Base-by-base conservation (phyloP, 1,140 invertebrate genomes). In the Argopecten irradians region DNA sequence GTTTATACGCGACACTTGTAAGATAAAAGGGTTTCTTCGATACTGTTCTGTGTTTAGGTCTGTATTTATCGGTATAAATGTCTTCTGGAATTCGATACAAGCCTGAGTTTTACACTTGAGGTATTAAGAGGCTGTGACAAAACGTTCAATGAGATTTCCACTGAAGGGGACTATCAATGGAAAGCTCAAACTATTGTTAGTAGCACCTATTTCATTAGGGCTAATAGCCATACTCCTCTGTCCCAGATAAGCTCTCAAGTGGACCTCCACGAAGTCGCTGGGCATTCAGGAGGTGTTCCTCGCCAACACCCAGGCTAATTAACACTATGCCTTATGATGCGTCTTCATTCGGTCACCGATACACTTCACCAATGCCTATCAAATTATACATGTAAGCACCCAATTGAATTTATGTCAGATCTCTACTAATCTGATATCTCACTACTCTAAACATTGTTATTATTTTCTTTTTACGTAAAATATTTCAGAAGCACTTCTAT, bases 111-210 rank as follows among this genome's bases (percentile, higher is more conserved):
- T 28, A 71, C 55, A 71, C 55, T 71, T 71, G 55, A 71, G 55
- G n/a, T 71, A 71, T 71, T 71, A 71, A 71, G 55, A 71, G 55
- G 55, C 55, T 71, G 55, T 71, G 55, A 71, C 55, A 71, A 71
- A 71, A 71, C 55, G 22, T 71, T 71, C 55, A 71, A 28, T 71
- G 55, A 71, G 28, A 71, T 71, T n/a, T n/a, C 55, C 28, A 71
- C 55, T n/a, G 22, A 71, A 71, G 55, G n/a, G n/a, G 55, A 71
- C 55, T 71, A n/a, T 71, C 55, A 71, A 71, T 28, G 28, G 55
- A n/a, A n/a, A 28, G 55, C n/a, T 28, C 55, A 71, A 28, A 11
- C n/a, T 11, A 71, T 28, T 71, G n/a, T n/a, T 71, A 71, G 55
- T 71, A 71, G 28, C 55, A 71, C 55, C 55, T 71, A 71, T 71